Percentiles rank a stretch among this genome's conserved stretches.
Conservation (phyloP, 2,113 vertebrate genomes). For the Glaucidium brasilianum region DNA sequence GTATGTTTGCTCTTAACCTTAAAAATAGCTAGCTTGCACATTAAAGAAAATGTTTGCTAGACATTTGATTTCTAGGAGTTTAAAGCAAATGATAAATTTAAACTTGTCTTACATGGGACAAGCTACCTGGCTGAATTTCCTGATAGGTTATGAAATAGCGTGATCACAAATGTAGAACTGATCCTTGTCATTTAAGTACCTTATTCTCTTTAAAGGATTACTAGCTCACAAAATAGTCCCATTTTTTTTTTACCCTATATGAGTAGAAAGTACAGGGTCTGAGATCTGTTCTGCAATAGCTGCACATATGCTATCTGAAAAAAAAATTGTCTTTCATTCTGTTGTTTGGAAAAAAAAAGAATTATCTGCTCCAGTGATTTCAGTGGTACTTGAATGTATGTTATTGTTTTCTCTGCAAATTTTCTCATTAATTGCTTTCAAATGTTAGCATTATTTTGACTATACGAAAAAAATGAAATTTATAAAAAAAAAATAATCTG, state of each 20-base stretch:
- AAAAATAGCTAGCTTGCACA: conserved; percentile 17
- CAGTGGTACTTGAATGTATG: conserved; percentile 44
- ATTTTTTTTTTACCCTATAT: not conserved
- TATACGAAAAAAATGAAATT: conserved; percentile 18
- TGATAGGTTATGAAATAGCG: not conserved
- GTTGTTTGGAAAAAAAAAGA: conserved; percentile 26
- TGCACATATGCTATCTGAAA: conserved; percentile 46
- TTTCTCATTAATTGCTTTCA: conserved; percentile 65
- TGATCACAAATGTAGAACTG: not conserved
- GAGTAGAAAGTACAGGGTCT: not conserved
- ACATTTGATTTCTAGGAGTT: conserved; percentile 28
- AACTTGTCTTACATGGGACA: not conserved
- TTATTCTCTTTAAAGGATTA: conserved; percentile 34
- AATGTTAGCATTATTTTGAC: conserved; percentile 52
- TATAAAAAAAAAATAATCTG: not conserved
- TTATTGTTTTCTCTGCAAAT: conserved; percentile 54
- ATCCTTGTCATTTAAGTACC: conserved; percentile 12
- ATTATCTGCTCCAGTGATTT: conserved; percentile 62
- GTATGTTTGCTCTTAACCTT: conserved; percentile 11
- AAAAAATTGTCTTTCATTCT: conserved; percentile 29
- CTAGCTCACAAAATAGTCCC: not conserved
- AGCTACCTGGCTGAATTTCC: conserved; percentile 22
- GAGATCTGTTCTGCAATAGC: conserved; percentile 27
- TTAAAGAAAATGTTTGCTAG: conserved; percentile 34
- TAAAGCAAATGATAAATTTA: conserved; percentile 25